Percentiles rank a stretch among this genome's conserved stretches.
Evolutionary conservation across 2,888 invertebrate genomes (phyloP).

Genomic region (Tenodera sinensis): DNA sequence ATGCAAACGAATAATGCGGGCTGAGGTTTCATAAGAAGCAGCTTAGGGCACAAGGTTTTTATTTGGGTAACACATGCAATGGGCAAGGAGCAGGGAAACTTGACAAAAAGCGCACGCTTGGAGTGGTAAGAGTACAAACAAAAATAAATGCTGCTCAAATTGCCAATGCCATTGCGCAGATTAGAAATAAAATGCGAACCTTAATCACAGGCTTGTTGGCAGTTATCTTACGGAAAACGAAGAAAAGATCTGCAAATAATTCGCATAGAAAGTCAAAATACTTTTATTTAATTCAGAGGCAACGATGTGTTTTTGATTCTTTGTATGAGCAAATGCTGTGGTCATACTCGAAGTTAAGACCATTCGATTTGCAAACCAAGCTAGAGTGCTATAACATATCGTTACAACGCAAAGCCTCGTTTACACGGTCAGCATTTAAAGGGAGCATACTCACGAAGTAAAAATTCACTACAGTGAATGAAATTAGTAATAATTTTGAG

Average conservation of each 20-base stretch:
- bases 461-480: background rate
- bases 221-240: background rate
- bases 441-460: background rate
- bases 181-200: background rate
- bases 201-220: background rate
- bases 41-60: background rate
- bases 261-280: background rate
- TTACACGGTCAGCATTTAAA: background rate
- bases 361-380: background rate
- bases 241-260: background rate
- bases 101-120: constrained; percentile 7
- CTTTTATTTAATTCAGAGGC: background rate
- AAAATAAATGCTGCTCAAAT: background rate
- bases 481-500: background rate
- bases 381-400: background rate
- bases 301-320: background rate
- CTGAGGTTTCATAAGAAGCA: background rate
- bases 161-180: constrained; percentile 18
- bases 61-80: background rate
- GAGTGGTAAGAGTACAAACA: background rate
- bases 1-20: background rate
- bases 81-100: background rate
- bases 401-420: background rate
- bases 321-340: background rate
- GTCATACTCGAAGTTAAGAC: background rate